Evolutionary conservation across 2,113 vertebrate genomes (phyloP), one percentile per base, ranked within the genome.

Genomic region (Aldabrachelys gigantea): DNA sequence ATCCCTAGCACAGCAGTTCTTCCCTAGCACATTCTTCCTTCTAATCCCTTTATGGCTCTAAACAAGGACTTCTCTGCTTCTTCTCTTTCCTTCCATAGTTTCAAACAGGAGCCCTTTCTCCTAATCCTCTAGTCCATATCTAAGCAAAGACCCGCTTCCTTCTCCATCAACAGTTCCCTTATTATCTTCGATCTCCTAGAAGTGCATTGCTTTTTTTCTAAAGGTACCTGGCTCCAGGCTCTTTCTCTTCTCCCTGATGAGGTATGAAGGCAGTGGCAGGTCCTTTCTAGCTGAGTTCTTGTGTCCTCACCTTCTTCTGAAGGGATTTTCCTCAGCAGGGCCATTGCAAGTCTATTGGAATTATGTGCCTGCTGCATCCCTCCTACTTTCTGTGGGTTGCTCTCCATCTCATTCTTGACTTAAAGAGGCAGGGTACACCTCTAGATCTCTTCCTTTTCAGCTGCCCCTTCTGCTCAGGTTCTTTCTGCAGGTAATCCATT

Each of bases 381-480:
- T 72, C 19, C n/a, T 72, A 38, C 65, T 38, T 72, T 72, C 19
- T 38, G 19, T 38, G 65, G 65, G 10, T 21, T 72, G 65, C 19
- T 38, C 5, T 72, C 16, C 21, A 9, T 38, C n/a, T 72, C 19
- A 38, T 72, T 72, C 65, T 38, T 72, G n/a, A 69, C 8, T 72
- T 38, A 38, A 72, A 85, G 83, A 89, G 38, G 24, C 57, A 93
- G 89, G 57, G 0, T 0, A 89, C 87, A 88, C n/a, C 44, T 10
- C 29, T 65, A 85, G 72, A 31, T 59, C 92, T 94, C 79, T 59
- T 47, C 57, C 53, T 75, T 96, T 95, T 95, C 83, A 88, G 88
- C 29, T 85, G 85, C 49, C 75, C 89, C 87, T 52, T 96, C 95
- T 89, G 86, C 78, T 79, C 78, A 69, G 4, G 38, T 75, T 53